Evolutionary conservation across 2,797 vertebrate species (phyloP).

Genomic region (Alosa sapidissima): DNA sequence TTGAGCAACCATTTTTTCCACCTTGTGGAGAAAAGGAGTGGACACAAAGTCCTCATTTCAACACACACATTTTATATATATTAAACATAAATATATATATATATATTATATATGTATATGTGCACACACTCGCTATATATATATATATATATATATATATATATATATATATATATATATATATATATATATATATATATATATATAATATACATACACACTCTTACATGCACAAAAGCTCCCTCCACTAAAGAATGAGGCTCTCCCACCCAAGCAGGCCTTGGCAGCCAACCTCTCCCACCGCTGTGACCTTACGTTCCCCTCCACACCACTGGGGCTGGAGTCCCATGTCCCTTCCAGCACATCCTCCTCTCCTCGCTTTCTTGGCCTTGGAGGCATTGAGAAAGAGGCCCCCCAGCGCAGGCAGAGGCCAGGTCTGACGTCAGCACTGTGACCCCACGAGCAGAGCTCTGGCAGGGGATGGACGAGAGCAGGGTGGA

Average conservation of each 20-base stretch:
- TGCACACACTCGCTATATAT: not conserved
- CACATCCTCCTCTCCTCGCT: constrained; percentile 44
- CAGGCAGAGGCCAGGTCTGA: constrained; percentile 55
- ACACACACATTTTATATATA: not conserved
- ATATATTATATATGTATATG: not conserved
- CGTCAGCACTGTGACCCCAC: constrained; percentile 42
- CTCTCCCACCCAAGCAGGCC: constrained; percentile 28
- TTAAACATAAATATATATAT: not conserved
- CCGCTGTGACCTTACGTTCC: not conserved
- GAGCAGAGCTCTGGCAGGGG: constrained; percentile 17
- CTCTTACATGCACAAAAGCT: not conserved
- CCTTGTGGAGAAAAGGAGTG: constrained; percentile 10
- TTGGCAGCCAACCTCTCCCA: not conserved
- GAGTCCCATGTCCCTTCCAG: constrained; percentile 41
- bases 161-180: not conserved
- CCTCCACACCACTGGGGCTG: constrained; percentile 54
- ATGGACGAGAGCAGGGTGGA: not conserved
- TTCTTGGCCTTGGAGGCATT: constrained; percentile 54
- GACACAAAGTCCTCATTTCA: not conserved
- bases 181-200: not conserved
- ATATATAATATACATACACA: not conserved
- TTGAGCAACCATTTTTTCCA: not conserved
- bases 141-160: not conserved
- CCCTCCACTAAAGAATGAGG: not conserved
- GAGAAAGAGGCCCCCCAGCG: constrained; percentile 44